Evolutionary conservation across 2,113 vertebrate species (phyloP).

Genomic region (Myocastor coypus): DNA sequence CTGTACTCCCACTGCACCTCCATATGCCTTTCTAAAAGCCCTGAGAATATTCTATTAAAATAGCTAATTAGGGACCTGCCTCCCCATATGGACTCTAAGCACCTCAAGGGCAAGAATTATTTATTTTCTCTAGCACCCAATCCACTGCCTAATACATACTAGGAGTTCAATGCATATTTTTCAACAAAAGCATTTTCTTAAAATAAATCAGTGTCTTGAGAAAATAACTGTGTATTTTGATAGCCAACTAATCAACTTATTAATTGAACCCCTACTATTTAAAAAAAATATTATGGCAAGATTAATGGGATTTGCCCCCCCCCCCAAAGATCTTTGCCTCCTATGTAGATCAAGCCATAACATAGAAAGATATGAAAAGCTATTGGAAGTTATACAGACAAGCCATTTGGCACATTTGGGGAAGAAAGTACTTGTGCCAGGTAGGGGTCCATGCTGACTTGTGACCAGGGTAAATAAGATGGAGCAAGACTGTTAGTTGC

Average conservation of each 20-base stretch:
- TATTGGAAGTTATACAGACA: conserved; percentile 31
- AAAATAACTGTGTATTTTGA: not conserved
- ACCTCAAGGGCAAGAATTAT: conserved; percentile 75
- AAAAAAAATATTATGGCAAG: conserved; percentile 52
- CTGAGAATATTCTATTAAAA: conserved; percentile 79
- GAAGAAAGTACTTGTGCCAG: conserved; percentile 24
- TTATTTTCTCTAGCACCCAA: conserved; percentile 73
- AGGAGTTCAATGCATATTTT: conserved; percentile 61
- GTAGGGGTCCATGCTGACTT: conserved; percentile 12
- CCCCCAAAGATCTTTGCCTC: conserved; percentile 13
- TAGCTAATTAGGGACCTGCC: conserved; percentile 75
- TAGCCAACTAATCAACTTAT: conserved; percentile 59
- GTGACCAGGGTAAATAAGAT: not conserved
- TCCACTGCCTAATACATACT: conserved; percentile 55
- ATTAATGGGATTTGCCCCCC: conserved; percentile 17
- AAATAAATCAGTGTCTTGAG: conserved; percentile 69
- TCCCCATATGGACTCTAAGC: conserved; percentile 68
- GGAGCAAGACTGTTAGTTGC: conserved; percentile 15
- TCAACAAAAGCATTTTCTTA: conserved; percentile 62
- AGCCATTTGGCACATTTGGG: not conserved
- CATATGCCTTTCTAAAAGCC: conserved; percentile 64
- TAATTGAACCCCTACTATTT: conserved; percentile 51
- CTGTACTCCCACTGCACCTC: conserved; percentile 56
- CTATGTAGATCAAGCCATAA: conserved; percentile 47
- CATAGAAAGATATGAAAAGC: conserved; percentile 47